phyloP scores from a whole-genome alignment of 2,888 invertebrate species.

The Brenthis ino region DNA sequence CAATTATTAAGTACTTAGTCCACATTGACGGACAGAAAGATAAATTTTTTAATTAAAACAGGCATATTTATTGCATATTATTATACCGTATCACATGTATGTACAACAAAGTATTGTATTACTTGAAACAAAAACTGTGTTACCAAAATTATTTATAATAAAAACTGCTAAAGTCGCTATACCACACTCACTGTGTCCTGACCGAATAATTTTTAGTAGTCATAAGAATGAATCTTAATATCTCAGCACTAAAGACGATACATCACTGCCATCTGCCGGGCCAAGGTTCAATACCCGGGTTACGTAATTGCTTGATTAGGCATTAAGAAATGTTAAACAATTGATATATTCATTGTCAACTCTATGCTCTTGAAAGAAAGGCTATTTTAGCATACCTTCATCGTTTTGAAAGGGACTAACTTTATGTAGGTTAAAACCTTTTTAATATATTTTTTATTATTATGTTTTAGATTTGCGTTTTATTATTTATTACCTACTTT shows the following conservation, averaged over 20 bases:
- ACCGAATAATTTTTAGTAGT: constrained; percentile 8
- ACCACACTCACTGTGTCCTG: not conserved
- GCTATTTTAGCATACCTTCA: not conserved
- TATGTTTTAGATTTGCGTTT: constrained; percentile 5
- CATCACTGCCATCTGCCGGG: constrained; percentile 38
- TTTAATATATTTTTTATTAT: constrained; percentile 9
- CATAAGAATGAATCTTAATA: constrained; percentile 32
- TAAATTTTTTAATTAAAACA: not conserved
- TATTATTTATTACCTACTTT: constrained; percentile 8
- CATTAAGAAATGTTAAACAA: constrained; percentile 26
- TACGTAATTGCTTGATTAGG: constrained; percentile 34
- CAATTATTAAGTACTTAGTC: too few species aligned
- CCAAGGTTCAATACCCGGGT: constrained; percentile 45
- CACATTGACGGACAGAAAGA: too few species aligned
- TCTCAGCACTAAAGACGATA: constrained; percentile 31
- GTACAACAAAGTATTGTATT: too few species aligned
- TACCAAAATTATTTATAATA: not conserved
- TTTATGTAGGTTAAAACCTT: constrained; percentile 16
- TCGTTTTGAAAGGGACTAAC: constrained; percentile 11
- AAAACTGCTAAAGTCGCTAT: constrained; percentile 1
- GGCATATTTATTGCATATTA: too few species aligned
- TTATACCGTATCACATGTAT: too few species aligned
- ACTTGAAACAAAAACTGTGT: not conserved
- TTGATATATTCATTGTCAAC: not conserved
- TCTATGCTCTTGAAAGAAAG: not conserved